These are phyloP conservation scores for Chirona hameri DNA, from an alignment of 2,888 invertebrate genomes.

Conservation along the genomic window DNA sequence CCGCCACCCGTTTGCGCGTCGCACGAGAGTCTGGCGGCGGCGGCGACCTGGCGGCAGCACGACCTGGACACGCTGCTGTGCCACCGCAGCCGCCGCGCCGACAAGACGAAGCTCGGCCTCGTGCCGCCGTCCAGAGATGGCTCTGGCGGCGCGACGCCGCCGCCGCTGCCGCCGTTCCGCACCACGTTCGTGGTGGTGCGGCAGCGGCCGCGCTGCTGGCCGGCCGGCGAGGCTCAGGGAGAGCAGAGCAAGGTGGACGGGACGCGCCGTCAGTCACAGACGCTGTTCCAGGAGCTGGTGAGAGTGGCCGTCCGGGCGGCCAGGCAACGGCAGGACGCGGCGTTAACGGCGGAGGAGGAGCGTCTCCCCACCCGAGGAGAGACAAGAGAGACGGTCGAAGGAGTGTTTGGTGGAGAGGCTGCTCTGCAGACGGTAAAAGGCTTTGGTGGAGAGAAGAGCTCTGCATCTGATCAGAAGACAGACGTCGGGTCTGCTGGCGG, in stretches of 20 bases:
- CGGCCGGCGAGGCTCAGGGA: not conserved
- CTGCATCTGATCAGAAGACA: too few relatives aligned
- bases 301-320: not conserved
- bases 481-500: too few relatives aligned
- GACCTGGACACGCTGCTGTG: not conserved
- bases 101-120: not conserved
- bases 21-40: not conserved
- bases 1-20: not conserved
- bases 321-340: not conserved
- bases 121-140: not conserved
- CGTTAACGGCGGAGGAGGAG: too few relatives aligned
- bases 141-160: not conserved
- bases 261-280: not conserved
- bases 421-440: too few relatives aligned
- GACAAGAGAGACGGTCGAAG: too few relatives aligned
- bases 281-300: not conserved
- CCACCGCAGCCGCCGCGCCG: not conserved
- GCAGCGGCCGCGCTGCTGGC: not conserved
- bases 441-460: too few relatives aligned
- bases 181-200: not conserved
- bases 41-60: not conserved
- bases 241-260: not conserved
- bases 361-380: too few relatives aligned
- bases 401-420: too few relatives aligned
- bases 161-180: not conserved